These are phyloP conservation scores for Paratilapia polleni DNA, from an alignment of 2,113 vertebrate genomes.

Conservation along the genomic window DNA sequence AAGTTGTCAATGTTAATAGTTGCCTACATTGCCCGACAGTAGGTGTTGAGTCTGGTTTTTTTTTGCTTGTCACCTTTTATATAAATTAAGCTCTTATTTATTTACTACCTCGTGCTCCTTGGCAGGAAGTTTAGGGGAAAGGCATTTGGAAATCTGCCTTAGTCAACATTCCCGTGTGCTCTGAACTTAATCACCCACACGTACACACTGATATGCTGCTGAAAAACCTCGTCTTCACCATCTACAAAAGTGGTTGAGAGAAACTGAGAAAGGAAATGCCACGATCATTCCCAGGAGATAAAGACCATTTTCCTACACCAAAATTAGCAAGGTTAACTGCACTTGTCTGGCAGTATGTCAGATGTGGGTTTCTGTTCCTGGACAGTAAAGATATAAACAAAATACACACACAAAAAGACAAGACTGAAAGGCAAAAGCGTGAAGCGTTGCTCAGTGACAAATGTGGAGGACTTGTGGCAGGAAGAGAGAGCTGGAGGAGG, in stretches of 20 bases:
- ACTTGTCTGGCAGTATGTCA: neutral
- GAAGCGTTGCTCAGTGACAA: neutral
- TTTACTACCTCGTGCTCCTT: neutral
- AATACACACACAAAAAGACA: neutral
- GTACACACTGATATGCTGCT: fast-evolving
- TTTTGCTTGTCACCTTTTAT: neutral
- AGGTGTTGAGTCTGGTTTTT: neutral
- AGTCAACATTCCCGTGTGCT: neutral
- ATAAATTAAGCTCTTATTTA: neutral
- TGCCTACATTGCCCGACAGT: neutral
- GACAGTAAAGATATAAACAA: neutral
- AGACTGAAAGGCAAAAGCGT: neutral
- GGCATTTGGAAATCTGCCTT: neutral
- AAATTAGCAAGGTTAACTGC: constrained; percentile 27
- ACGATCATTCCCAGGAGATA: constrained; percentile 55
- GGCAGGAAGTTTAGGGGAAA: neutral
- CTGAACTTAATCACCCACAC: neutral
- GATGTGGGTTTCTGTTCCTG: constrained; percentile 4
- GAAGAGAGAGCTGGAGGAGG: constrained; percentile 60
- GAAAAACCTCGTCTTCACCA: neutral
- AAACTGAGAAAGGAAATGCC: constrained; percentile 64
- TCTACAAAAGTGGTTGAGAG: too few species aligned
- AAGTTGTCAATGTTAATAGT: neutral
- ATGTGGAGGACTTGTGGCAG: constrained; percentile 32
- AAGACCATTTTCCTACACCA: constrained; percentile 20